Conservation (phyloP, 2,797 vertebrate genomes). For the Sebastolobus altivelis region DNA sequence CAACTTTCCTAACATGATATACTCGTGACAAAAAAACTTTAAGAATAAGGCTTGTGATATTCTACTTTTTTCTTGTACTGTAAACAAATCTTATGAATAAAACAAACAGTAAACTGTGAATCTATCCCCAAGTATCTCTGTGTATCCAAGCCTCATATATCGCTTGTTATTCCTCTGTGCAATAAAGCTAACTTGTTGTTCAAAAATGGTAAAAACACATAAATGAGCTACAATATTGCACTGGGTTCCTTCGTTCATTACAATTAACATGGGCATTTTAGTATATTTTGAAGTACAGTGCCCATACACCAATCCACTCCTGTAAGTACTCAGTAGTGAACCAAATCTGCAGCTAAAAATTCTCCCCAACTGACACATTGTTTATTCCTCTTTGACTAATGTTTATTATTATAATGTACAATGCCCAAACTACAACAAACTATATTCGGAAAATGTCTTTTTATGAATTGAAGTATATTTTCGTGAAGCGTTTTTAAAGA, state of each 20-base stretch:
- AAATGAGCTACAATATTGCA: not conserved
- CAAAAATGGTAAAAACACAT: not conserved
- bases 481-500: not conserved
- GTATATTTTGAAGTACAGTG: not conserved
- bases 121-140: not conserved
- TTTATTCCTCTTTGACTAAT: not conserved
- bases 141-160: not conserved
- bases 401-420: not conserved
- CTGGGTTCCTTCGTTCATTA: not conserved
- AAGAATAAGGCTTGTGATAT: not conserved
- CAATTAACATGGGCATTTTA: not conserved
- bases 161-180: not conserved
- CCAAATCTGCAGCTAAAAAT: not conserved
- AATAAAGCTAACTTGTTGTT: not conserved
- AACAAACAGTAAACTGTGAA: not conserved
- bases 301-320: not conserved
- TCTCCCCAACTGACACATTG: not conserved
- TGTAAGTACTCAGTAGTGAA: not conserved
- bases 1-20: not conserved
- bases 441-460: not conserved
- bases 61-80: not conserved
- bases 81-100: not conserved
- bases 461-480: not conserved
- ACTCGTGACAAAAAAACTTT: not conserved
- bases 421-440: not conserved